Evolutionary conservation across 2,888 invertebrate species (phyloP).

Genomic region (Drosophila kanekoi): DNA sequence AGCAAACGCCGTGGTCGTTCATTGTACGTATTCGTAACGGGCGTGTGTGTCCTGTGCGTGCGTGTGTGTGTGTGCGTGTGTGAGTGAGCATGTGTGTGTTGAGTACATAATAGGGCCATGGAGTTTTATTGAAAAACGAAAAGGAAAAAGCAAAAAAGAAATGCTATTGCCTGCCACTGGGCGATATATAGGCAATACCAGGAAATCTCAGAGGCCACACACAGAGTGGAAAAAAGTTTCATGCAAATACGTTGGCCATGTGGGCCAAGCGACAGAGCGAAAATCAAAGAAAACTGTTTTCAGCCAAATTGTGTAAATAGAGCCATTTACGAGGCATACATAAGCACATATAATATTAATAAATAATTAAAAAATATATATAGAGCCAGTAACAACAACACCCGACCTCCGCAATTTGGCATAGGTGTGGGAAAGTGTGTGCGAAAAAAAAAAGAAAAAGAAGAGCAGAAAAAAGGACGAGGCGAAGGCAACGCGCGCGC

Average conservation of each 20-base stretch:
- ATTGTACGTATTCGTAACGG: conserved; percentile 62
- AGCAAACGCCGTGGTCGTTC: conserved; percentile 34
- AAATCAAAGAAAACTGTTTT: conserved; percentile 46
- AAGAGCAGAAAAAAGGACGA: conserved; percentile 42
- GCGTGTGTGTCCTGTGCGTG: conserved; percentile 57
- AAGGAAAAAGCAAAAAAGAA: conserved; percentile 13
- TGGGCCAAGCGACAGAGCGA: conserved; percentile 47
- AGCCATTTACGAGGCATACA: conserved; percentile 16
- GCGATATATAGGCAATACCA: conserved; percentile 26
- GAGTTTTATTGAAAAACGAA: conserved; percentile 76
- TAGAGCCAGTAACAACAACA: conserved; percentile 48
- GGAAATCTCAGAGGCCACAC: conserved; percentile 47
- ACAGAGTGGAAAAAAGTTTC: conserved; percentile 38
- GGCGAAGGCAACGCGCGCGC: conserved; percentile 59
- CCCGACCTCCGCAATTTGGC: conserved; percentile 46
- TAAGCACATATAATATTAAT: conserved; percentile 16
- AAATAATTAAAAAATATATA: conserved; percentile 28
- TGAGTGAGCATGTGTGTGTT: conserved; percentile 65
- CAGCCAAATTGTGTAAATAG: conserved; percentile 50
- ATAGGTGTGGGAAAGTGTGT: conserved; percentile 53
- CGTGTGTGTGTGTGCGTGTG: conserved; percentile 44
- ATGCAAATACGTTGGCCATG: conserved; percentile 62
- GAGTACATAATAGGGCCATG: conserved; percentile 80
- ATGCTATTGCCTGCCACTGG: conserved; percentile 19
- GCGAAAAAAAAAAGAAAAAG: conserved; percentile 37